Evolutionary conservation across 2,888 invertebrate genomes (phyloP), one percentile per base, ranked within the genome.

Genomic region (Magallana nippona): DNA sequence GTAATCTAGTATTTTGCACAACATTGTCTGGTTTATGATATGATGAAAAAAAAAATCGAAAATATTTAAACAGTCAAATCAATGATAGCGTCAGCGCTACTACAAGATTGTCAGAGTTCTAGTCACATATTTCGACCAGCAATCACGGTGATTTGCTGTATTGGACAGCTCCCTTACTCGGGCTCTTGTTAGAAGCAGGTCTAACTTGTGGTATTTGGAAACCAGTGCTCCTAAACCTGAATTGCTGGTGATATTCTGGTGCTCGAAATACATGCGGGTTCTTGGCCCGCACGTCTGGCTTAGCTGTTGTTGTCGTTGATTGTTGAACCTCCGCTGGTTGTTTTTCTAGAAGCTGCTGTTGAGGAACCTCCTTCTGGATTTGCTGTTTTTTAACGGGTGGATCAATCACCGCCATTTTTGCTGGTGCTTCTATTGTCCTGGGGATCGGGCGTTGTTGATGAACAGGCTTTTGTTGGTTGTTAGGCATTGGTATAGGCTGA

Each of bases 321-420:
- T 63, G 63, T 2, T 71, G 27, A 15, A 19, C 27, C 15, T 22
- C 22, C 2, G 19, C 22, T 22, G 11, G 71, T 15, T 71, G 71
- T 13, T 71, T 22, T 2, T 27, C 71, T 13, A 13, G 71, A 10
- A 71, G 15, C 71, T 71, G 63, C 27, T 63, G 71, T 11, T 71
- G 71, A 15, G 71, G 71, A 27, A 5, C 15, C 22, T 71, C 22
- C 32, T 71, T 71, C 71, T 11, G 19, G 13, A 71, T 71, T 27
- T 71, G 71, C 15, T 71, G 19, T 71, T 13, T 71, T 71, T 71
- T 22, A 27, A 71, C 71, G 13, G 71, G 71, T 13, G 71, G 71
- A 27, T 71, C 71, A 27, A 71, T 32, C 13, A 71, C 71, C 10
- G 71, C 71, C 71, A 71, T 71, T 32, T 71, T 71, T 13, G 32